A percentile compares a stretch with the other conserved stretches of the same genome.
Conservation (phyloP, 2,888 invertebrate genomes). For the Pocota personata region DNA sequence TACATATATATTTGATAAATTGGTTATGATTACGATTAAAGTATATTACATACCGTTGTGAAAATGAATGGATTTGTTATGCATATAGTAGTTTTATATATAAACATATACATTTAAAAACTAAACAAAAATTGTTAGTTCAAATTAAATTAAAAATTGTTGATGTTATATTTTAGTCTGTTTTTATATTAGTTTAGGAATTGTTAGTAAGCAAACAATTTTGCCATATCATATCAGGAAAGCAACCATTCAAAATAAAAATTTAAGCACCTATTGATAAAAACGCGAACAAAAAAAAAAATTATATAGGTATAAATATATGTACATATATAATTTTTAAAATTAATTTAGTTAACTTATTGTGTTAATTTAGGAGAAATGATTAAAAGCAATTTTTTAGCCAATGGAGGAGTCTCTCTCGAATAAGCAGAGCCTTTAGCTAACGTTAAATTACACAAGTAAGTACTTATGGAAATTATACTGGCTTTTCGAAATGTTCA, state of each 20-base stretch:
- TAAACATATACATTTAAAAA: neutral
- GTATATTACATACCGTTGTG: conserved; percentile 35
- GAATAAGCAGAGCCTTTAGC: too few species aligned
- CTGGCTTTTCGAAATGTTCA: too few species aligned
- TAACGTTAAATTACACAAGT: too few species aligned
- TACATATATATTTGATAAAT: conserved; percentile 20
- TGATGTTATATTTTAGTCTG: conserved; percentile 25
- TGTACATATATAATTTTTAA: too few species aligned
- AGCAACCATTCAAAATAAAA: neutral
- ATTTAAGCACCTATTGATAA: neutral
- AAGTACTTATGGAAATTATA: too few species aligned
- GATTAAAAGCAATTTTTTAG: too few species aligned
- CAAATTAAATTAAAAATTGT: conserved; percentile 23
- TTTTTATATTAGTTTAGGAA: conserved; percentile 42
- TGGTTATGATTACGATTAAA: conserved; percentile 24
- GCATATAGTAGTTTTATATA: conserved; percentile 8
- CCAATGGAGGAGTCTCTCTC: too few species aligned
- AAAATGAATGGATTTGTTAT: conserved; percentile 47
- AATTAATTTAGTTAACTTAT: too few species aligned
- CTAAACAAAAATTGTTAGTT: conserved; percentile 22
- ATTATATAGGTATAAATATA: too few species aligned
- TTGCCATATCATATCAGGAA: conserved; percentile 55
- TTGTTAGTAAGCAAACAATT: conserved; percentile 5
- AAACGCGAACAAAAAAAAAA: neutral
- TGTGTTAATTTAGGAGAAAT: too few species aligned